Conservation (phyloP, 2,888 invertebrate genomes). For the Papilio gigon region DNA sequence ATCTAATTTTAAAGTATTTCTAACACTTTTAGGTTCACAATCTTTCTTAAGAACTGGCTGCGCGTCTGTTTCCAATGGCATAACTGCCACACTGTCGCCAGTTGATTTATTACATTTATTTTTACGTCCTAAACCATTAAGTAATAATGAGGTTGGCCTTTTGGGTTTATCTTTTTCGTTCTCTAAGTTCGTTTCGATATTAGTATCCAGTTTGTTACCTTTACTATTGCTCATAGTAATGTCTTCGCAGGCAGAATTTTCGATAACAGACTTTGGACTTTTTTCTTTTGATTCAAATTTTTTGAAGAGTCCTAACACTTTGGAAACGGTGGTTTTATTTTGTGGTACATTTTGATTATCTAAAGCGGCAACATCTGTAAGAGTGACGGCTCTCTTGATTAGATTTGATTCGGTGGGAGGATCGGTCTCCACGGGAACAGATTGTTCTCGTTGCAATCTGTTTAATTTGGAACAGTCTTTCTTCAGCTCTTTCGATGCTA, state of each 20-base stretch:
- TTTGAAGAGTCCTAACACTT: constrained; percentile 89
- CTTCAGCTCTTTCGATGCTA: constrained; percentile 53
- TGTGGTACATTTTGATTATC: constrained; percentile 67
- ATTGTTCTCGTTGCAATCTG: constrained; percentile 85
- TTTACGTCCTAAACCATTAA: constrained; percentile 81
- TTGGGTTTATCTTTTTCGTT: constrained; percentile 74
- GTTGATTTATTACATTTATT: constrained; percentile 75
- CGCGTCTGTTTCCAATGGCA: constrained; percentile 58
- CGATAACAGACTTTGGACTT: constrained; percentile 57
- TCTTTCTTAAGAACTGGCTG: constrained; percentile 61
- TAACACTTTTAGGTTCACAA: constrained; percentile 63
- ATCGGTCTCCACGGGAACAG: constrained; percentile 81
- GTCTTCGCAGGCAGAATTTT: constrained; percentile 59
- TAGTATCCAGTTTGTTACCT: constrained; percentile 52
- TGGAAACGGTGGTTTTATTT: constrained; percentile 86
- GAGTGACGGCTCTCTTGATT: constrained; percentile 87
- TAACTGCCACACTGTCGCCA: constrained; percentile 68
- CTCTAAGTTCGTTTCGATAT: constrained; percentile 52
- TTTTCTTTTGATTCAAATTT: constrained; percentile 85
- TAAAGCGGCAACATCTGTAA: constrained; percentile 84
- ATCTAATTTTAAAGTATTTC: constrained; percentile 84
- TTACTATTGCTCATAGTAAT: constrained; percentile 50
- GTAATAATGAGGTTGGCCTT: constrained; percentile 78
- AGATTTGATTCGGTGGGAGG: constrained; percentile 85
- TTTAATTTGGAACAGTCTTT: constrained; percentile 75